phyloP scores from a whole-genome alignment of 2,888 invertebrate genomes.

The Zygaena filipendulae region DNA sequence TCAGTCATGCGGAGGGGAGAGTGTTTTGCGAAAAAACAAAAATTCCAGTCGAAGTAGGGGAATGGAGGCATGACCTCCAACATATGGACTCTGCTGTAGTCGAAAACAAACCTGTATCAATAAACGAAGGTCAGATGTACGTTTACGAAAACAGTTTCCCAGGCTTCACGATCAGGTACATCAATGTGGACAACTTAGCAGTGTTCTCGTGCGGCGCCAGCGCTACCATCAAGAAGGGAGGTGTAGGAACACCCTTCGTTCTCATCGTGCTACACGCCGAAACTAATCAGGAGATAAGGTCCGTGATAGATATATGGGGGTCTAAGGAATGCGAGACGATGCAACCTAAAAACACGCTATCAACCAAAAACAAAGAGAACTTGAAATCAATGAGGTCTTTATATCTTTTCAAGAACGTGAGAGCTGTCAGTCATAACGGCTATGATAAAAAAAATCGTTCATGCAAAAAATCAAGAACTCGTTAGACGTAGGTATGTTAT shows the following conservation, averaged over 20 bases:
- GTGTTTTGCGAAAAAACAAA: conserved; percentile 34
- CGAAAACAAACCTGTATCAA: conserved; percentile 37
- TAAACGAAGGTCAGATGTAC: conserved; percentile 42
- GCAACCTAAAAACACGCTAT: conserved; percentile 3
- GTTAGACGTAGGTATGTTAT: too few relatives aligned
- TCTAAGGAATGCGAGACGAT: conserved; percentile 15
- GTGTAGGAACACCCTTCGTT: conserved; percentile 32
- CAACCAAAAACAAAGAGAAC: conserved; percentile 1
- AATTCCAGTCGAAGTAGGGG: conserved; percentile 38
- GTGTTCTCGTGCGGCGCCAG: conserved; percentile 42
- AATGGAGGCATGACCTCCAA: conserved; percentile 30
- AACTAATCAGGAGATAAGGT: conserved; percentile 40
- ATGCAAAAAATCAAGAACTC: too few relatives aligned
- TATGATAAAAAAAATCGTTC: too few relatives aligned
- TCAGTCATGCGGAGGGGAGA: conserved; percentile 20
- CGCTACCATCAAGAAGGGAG: conserved; percentile 36
- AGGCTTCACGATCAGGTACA: conserved; percentile 37
- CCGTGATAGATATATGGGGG: conserved; percentile 54
- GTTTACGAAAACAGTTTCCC: conserved; percentile 52
- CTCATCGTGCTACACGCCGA: conserved; percentile 41
- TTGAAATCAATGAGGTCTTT: conserved; percentile 26
- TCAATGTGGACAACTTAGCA: conserved; percentile 48
- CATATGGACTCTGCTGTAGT: conserved; percentile 46
- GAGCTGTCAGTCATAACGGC: conserved; percentile 36
- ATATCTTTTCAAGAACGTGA: conserved; percentile 27